Conservation (phyloP, 2,797 vertebrate genomes). For the Acanthurus leucopareius region DNA sequence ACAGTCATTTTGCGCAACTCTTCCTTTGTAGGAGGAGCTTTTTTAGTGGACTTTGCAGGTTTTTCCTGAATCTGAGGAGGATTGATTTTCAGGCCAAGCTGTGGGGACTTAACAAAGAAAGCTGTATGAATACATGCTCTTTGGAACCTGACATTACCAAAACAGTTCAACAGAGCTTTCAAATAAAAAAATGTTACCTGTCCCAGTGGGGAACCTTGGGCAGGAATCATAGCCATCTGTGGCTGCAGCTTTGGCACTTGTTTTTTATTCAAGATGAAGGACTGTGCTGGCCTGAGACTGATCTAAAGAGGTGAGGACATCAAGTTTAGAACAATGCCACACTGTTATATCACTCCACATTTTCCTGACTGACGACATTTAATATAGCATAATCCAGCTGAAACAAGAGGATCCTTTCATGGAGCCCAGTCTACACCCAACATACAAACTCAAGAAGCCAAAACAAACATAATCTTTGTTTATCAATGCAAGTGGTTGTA, state of each 20-base stretch:
- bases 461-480: neutral
- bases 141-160: neutral
- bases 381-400: neutral
- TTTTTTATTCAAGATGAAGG: constrained; percentile 96
- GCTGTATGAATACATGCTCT: neutral
- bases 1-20: constrained; percentile 96
- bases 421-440: neutral
- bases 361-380: neutral
- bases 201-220: constrained; percentile 93
- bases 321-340: neutral
- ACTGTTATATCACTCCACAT: neutral
- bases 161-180: neutral
- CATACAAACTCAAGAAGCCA: neutral
- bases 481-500: constrained; percentile 58
- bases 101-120: constrained; percentile 83
- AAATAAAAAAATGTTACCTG: constrained; percentile 85
- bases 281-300: constrained; percentile 98
- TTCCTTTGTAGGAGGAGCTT: constrained; percentile 95
- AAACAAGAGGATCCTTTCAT: neutral
- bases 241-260: constrained; percentile 98
- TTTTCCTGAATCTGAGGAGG: constrained; percentile 99
- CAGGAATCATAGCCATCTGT: constrained; percentile 95
- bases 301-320: constrained; percentile 83
- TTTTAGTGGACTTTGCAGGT: constrained; percentile 95
- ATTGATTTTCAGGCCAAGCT: constrained; percentile 98